Evolutionary conservation across 53 echinoderm and acorn worm genomes (phyloP).

Genomic region (Hippasteria phrygiana): DNA sequence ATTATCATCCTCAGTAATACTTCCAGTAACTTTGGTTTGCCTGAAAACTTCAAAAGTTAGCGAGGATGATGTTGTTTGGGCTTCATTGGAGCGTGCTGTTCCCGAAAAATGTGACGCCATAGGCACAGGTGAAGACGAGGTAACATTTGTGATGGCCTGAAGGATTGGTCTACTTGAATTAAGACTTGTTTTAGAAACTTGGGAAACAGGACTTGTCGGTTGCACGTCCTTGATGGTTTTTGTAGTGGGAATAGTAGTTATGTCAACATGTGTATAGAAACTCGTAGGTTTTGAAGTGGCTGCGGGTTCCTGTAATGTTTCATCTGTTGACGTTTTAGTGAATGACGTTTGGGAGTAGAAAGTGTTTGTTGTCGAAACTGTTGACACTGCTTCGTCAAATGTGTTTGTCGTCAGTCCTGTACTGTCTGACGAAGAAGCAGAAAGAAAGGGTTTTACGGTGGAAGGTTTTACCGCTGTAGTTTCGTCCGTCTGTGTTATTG

Average conservation of each 20-base stretch:
- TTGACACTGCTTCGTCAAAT: background rate
- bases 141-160: background rate
- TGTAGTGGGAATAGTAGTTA: background rate
- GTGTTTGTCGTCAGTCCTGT: too few species aligned
- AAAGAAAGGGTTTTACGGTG: background rate
- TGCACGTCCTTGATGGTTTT: background rate
- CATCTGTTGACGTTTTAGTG: background rate
- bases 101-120: background rate
- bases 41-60: background rate
- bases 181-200: constrained; percentile 3
- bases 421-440: too few species aligned
- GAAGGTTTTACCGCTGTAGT: background rate
- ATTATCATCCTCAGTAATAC: background rate
- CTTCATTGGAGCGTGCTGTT: background rate
- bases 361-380: background rate
- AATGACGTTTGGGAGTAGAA: background rate
- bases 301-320: background rate
- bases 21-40: too few species aligned
- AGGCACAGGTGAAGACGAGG: constrained; percentile 49
- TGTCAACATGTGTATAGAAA: background rate
- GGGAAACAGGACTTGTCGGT: background rate
- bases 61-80: background rate
- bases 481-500: background rate
- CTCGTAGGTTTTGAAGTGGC: background rate
- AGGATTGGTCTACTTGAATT: background rate